phyloP scores from a whole-genome alignment of 2,888 invertebrate genomes.

The Morpho helenor region DNA sequence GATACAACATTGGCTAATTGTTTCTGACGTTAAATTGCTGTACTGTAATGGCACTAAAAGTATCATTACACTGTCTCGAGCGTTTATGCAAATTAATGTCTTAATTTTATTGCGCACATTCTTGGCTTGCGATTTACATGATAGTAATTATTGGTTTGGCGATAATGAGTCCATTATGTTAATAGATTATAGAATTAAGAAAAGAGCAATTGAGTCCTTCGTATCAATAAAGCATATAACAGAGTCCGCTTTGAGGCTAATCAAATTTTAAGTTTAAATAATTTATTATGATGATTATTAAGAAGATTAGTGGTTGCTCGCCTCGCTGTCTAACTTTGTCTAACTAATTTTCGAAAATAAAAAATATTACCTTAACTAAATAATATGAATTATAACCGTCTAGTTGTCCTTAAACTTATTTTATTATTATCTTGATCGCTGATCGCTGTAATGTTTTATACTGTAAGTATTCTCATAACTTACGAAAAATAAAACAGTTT shows the following conservation, averaged over 20 bases:
- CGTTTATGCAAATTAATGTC: slow-evolving; percentile 9
- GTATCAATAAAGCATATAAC: background rate
- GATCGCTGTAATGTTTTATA: no score
- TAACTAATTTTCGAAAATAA: no score
- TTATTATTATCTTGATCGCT: no score
- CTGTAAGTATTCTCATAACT: background rate
- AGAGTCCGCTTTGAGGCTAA: no score
- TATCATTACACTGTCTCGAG: slow-evolving; percentile 6
- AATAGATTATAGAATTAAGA: slow-evolving; percentile 5
- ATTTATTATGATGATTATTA: no score
- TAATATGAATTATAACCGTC: no score
- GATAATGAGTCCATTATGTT: slow-evolving; percentile 5
- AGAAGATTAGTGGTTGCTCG: no score
- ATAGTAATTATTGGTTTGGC: slow-evolving; percentile 3
- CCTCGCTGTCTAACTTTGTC: no score
- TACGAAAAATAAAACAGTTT: slow-evolving; percentile 9
- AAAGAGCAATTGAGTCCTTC: background rate
- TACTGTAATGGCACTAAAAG: slow-evolving; percentile 3
- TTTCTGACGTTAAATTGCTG: slow-evolving; percentile 3
- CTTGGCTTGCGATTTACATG: slow-evolving; percentile 4
- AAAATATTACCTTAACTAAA: no score
- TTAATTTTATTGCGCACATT: slow-evolving; percentile 9
- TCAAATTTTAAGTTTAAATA: no score
- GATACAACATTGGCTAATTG: background rate
- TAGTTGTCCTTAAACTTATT: no score